Conservation (phyloP, 1,140 invertebrate genomes). For the Danaus melanippus region DNA sequence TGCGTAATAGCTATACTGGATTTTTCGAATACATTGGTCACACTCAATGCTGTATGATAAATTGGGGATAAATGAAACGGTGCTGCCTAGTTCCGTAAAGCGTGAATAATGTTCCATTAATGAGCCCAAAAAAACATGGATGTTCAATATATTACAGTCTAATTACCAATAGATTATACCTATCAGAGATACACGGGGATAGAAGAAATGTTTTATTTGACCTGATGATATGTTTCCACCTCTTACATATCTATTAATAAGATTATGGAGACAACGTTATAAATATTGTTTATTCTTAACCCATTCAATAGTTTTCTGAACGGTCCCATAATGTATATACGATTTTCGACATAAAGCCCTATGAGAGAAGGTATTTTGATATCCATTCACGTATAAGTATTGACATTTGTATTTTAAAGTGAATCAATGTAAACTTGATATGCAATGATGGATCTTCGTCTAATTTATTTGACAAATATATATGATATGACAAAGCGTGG, state of each 20-base stretch:
- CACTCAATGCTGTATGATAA: constrained; percentile 24
- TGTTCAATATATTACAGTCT: constrained; percentile 60
- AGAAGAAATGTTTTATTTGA: constrained; percentile 57
- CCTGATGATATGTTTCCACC: constrained; percentile 42
- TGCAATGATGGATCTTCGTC: constrained; percentile 18
- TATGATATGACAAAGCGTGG: constrained; percentile 21
- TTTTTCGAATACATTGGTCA: too few relatives aligned
- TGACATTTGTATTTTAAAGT: too few relatives aligned
- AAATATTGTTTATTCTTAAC: neutral
- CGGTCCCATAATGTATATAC: too few relatives aligned
- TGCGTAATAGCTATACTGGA: neutral
- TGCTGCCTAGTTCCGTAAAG: constrained; percentile 39
- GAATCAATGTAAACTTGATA: constrained; percentile 4
- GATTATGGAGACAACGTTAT: constrained; percentile 29
- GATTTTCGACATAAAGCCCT: too few relatives aligned
- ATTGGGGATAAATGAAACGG: constrained; percentile 37
- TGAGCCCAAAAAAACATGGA: constrained; percentile 51
- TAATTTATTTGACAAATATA: constrained; percentile 19
- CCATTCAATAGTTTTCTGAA: neutral
- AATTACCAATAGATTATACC: constrained; percentile 69
- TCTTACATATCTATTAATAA: constrained; percentile 62
- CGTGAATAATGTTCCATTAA: constrained; percentile 56
- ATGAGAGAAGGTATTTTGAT: too few relatives aligned
- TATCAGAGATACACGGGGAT: constrained; percentile 37
- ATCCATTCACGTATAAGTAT: too few relatives aligned